Evolutionary conservation across 2,888 invertebrate species (phyloP).

Genomic region (Frankliniella fusca): DNA sequence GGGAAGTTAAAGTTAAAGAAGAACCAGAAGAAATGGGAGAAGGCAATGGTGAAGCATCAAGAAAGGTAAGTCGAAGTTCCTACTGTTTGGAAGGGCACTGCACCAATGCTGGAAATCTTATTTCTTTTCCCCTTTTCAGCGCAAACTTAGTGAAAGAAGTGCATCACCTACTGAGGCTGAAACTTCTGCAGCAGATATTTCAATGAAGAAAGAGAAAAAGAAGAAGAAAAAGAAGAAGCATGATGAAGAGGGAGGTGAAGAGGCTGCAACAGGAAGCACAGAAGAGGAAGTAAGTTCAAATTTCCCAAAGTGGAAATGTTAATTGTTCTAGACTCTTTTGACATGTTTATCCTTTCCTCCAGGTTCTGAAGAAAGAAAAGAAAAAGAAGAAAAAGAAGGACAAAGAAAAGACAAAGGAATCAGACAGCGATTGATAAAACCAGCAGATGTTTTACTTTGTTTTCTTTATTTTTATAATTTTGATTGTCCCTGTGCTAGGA

Average conservation of each 20-base stretch:
- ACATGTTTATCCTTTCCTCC: conserved; percentile 8
- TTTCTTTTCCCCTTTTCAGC: conserved; percentile 43
- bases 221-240: conserved; percentile 46
- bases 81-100: not conserved
- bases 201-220: conserved; percentile 47
- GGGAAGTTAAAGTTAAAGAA: conserved; percentile 28
- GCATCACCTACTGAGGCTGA: conserved; percentile 28
- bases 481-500: not conserved
- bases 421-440: not conserved
- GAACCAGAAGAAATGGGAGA: conserved; percentile 43
- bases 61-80: conserved; percentile 31
- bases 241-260: conserved; percentile 45
- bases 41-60: conserved; percentile 25
- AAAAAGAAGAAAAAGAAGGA: conserved; percentile 76
- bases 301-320: not conserved
- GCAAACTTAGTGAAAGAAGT: conserved; percentile 52
- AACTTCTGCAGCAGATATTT: conserved; percentile 29
- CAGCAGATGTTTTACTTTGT: not conserved
- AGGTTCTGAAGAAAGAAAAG: conserved; percentile 60
- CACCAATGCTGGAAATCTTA: not conserved
- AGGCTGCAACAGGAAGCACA: conserved; percentile 43
- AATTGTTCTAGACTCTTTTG: no score
- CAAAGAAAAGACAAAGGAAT: conserved; percentile 51
- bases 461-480: not conserved
- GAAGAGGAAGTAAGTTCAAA: conserved; percentile 23